These are phyloP conservation scores for Halcyon senegalensis DNA, from an alignment of 2,113 vertebrate species.

Conservation along the genomic window DNA sequence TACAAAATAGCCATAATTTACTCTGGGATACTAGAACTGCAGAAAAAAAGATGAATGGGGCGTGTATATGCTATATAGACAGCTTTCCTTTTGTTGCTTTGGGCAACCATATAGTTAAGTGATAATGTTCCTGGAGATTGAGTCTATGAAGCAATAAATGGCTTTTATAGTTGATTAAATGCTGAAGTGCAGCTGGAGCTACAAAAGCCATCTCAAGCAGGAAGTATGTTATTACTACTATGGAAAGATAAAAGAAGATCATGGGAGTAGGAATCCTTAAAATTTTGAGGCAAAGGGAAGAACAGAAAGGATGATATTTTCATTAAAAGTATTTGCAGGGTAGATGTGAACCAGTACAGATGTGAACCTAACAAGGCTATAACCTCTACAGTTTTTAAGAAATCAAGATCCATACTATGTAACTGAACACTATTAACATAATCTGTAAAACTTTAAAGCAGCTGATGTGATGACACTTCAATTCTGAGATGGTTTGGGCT, in stretches of 20 bases:
- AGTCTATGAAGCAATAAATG: slow-evolving; percentile 48
- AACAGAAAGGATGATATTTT: background rate
- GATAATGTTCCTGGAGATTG: slow-evolving; percentile 39
- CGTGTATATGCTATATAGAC: background rate
- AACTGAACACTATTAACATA: background rate
- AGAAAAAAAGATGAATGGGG: slow-evolving; percentile 12
- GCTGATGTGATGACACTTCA: background rate
- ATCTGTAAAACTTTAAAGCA: background rate
- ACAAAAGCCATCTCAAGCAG: slow-evolving; percentile 48
- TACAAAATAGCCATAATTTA: slow-evolving; percentile 45
- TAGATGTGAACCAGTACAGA: background rate
- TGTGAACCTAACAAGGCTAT: background rate
- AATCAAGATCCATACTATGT: background rate
- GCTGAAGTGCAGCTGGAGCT: slow-evolving; percentile 56
- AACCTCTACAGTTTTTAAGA: background rate
- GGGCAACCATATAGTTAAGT: slow-evolving; percentile 56
- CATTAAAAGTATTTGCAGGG: background rate
- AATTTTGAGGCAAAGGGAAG: background rate
- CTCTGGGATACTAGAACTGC: background rate
- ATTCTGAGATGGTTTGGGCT: background rate
- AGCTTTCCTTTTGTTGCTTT: slow-evolving; percentile 53
- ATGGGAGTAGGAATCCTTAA: background rate
- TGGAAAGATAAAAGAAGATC: slow-evolving; percentile 15
- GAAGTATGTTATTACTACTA: slow-evolving; percentile 28
- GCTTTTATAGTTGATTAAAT: slow-evolving; percentile 40